These are phyloP conservation scores for Metalampra italica DNA, from an alignment of 2,888 invertebrate species.

Conservation along the genomic window DNA sequence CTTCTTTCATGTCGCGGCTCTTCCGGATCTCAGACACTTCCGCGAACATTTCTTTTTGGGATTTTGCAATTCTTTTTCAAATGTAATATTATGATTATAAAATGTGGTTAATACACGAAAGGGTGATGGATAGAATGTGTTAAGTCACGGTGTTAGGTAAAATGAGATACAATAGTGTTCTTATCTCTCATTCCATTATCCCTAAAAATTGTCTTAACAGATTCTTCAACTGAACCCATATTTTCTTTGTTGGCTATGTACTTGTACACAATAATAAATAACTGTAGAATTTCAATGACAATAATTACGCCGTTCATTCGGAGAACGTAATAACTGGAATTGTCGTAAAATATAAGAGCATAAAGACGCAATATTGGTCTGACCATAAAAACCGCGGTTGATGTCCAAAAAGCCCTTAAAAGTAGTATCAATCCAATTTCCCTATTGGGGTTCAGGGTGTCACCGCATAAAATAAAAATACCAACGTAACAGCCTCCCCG, in stretches of 20 bases:
- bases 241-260: too few species aligned
- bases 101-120: neutral
- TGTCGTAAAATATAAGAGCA: slow-evolving; percentile 55
- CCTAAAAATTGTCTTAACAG: too few species aligned
- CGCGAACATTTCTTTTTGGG: slow-evolving; percentile 6
- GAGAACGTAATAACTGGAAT: slow-evolving; percentile 38
- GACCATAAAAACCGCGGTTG: slow-evolving; percentile 62
- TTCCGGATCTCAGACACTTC: slow-evolving; percentile 7
- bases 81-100: neutral
- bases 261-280: too few species aligned
- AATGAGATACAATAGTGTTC: too few species aligned
- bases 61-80: slow-evolving; percentile 8
- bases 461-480: slow-evolving; percentile 74
- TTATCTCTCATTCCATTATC: too few species aligned
- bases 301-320: slow-evolving; percentile 15
- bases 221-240: too few species aligned
- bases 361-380: slow-evolving; percentile 64
- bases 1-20: slow-evolving; percentile 33
- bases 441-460: slow-evolving; percentile 69
- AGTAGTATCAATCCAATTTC: slow-evolving; percentile 76
- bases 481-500: slow-evolving; percentile 61
- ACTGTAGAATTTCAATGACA: neutral
- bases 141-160: too few species aligned
- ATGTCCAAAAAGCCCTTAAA: slow-evolving; percentile 71
- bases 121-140: too few species aligned